phyloP scores from a whole-genome alignment of 1,140 invertebrate species.

The Drosophila repleta region DNA sequence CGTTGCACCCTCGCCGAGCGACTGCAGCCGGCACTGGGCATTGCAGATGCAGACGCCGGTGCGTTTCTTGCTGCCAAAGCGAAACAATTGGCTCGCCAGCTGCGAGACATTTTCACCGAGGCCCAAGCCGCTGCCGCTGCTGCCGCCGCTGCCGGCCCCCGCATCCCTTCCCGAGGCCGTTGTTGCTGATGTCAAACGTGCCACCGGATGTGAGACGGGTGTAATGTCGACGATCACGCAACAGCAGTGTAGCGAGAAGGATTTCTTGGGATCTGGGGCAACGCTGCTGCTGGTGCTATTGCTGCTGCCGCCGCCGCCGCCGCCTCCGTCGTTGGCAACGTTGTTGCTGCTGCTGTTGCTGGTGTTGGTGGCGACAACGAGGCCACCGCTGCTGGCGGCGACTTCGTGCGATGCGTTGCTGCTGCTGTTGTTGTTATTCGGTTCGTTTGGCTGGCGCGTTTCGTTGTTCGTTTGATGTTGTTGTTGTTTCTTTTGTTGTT shows the following conservation, averaged over 20 bases:
- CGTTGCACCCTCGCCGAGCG: constrained; percentile 57
- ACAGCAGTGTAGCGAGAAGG: constrained; percentile 84
- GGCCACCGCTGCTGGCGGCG: constrained; percentile 37
- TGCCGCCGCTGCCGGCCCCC: constrained; percentile 78
- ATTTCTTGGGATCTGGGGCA: constrained; percentile 75
- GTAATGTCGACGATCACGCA: constrained; percentile 84
- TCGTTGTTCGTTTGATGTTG: constrained; percentile 48
- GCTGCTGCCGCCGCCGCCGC: constrained; percentile 29
- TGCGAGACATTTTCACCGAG: constrained; percentile 80
- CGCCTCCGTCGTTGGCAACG: constrained; percentile 33
- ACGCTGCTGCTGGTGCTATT: constrained; percentile 57
- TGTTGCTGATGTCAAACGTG: constrained; percentile 83
- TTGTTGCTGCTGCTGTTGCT: constrained; percentile 52
- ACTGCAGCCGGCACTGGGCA: constrained; percentile 77
- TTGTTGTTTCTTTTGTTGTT: constrained; percentile 45
- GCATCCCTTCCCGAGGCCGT: constrained; percentile 84
- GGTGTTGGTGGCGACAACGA: constrained; percentile 37
- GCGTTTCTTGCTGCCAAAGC: constrained; percentile 80
- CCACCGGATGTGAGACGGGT: constrained; percentile 79
- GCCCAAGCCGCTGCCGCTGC: constrained; percentile 81
- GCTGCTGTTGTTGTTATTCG: constrained; percentile 33
- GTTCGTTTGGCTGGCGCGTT: constrained; percentile 35
- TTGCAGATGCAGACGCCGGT: constrained; percentile 82
- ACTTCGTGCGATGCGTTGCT: constrained; percentile 23
- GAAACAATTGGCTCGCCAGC: constrained; percentile 79